These are phyloP conservation scores for Pipistrellus nathusii DNA, from an alignment of 2,797 vertebrate genomes.

Conservation along the genomic window DNA sequence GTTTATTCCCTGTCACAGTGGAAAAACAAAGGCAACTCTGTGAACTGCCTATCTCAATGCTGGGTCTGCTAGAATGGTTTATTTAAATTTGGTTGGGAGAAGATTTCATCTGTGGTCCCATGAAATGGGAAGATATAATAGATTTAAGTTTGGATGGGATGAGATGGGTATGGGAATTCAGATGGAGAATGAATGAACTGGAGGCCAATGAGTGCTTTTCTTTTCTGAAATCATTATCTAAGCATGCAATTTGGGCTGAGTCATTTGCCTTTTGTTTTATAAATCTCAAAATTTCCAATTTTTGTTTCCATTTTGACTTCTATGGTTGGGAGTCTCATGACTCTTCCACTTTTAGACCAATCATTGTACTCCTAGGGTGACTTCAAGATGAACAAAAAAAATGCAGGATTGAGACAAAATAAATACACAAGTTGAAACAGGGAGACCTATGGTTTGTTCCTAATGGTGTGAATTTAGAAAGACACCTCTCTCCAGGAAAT, in stretches of 20 bases:
- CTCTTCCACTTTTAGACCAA: constrained; percentile 26
- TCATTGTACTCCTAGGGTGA: background rate
- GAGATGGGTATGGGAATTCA: background rate
- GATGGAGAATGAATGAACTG: background rate
- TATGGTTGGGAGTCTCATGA: background rate
- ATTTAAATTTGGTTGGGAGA: background rate
- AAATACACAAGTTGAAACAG: background rate
- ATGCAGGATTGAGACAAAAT: background rate
- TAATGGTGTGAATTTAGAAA: background rate
- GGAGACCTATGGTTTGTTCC: background rate
- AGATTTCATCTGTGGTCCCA: background rate
- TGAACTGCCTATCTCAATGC: background rate
- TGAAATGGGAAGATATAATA: background rate
- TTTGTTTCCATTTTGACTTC: constrained; percentile 44
- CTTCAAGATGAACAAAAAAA: background rate
- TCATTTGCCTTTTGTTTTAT: background rate
- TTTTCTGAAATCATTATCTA: constrained; percentile 43
- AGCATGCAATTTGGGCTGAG: background rate
- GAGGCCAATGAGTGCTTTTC: background rate
- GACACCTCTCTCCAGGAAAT: background rate
- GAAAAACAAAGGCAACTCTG: background rate
- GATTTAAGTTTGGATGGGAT: background rate
- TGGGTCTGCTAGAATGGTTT: background rate
- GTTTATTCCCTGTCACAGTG: background rate
- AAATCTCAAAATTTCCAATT: background rate